Evolutionary conservation across 2,113 vertebrate species (phyloP), one percentile per base, ranked within the genome.

Genomic region (mouse (Mus musculus)): DNA sequence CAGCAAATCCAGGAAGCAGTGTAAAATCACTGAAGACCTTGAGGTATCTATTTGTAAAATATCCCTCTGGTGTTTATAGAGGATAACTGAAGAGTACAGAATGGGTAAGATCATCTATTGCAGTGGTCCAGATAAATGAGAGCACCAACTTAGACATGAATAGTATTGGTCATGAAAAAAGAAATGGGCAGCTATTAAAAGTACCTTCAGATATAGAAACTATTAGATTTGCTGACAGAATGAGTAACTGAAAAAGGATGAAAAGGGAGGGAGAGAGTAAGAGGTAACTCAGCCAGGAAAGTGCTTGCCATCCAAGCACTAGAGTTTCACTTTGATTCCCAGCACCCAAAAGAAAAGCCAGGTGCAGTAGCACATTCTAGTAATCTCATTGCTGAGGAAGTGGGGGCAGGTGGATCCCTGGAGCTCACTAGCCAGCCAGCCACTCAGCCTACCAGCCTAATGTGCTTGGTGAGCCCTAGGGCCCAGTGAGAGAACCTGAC

Each of bases 141-240:
- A 77, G 73, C 14, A 65, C 56, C 26, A 72, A n/a, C 30, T 65
- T 82, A 33, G 22, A 92, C 33, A 82, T 93, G n/a, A 28, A 89
- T 78, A 67, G 69, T 77, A 36, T 28, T 87, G 42, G 59, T 22
- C 19, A 89, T 87, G 54, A 76, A 93, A 80, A 65, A 52, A 71
- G 36, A 94, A 61, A n/a, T 46, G 24, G 19, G 85, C 7, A 14
- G 69, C 76, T 84, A 82, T 77, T 36, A 67, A 95, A 69, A 87
- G 54, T 17, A 93, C 33, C 81, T 93, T 89, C n/a, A 86, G 78
- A 95, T 52, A 82, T 6, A 81, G 61, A 96, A 95, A 54, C 24
- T 84, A 95, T 0, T 88, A 10, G 22, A 76, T 90, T 67, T 82
- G 63, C 22, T 84, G 54, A 91, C 5, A 88, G 67, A 33, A 30